Evolutionary conservation across 2,797 vertebrate genomes (phyloP), one percentile per base, ranked within the genome.

Genomic region (Myotis findleyi): DNA sequence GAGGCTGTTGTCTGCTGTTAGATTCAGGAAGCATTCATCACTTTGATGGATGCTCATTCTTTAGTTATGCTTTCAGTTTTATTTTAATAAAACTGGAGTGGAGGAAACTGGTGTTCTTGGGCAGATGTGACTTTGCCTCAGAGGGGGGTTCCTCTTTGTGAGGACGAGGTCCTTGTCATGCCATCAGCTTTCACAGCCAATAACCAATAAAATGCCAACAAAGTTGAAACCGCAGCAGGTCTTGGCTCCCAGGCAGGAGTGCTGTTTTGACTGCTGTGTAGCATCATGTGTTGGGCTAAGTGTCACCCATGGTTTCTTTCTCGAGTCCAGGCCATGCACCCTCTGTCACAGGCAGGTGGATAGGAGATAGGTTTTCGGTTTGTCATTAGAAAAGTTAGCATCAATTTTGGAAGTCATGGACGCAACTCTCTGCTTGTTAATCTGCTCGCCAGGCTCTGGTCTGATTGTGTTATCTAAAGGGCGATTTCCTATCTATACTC

Each of bases 321-420:
- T 76, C 18, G 44, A 87, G 18, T 71, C 51, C 33, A 20, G 62
- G 62, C 55, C n/a, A 33, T 36, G 5, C 16, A 41, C 18, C 44
- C 13, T 77, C 36, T 86, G 59, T 87, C 55, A 41, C 14, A n/a
- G 64, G 57, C 64, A 86, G 93, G 30, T 41, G 83, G 79, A 83
- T 66, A 79, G 11, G 3, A 94, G 97, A n/a, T 68, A 86, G 87
- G 36, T 95, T 97, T 97, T 94, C 93, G 1, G 85, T 97, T 95
- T 97, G 95, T 96, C 75, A 94, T 95, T 97, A 96, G 95, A 96
- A 96, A 96, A 95, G 91, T 88, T 97, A 96, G 82, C 95, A 92
- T 85, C 8, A 5, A 7, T 94, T 91, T 95, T 95, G 53, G 92
- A 95, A 97, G 91, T 92, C 30, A 72, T 97, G 93, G 87, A 91